Base-by-base conservation (phyloP, 2,888 invertebrate genomes). In the Cheilosia impressa region DNA sequence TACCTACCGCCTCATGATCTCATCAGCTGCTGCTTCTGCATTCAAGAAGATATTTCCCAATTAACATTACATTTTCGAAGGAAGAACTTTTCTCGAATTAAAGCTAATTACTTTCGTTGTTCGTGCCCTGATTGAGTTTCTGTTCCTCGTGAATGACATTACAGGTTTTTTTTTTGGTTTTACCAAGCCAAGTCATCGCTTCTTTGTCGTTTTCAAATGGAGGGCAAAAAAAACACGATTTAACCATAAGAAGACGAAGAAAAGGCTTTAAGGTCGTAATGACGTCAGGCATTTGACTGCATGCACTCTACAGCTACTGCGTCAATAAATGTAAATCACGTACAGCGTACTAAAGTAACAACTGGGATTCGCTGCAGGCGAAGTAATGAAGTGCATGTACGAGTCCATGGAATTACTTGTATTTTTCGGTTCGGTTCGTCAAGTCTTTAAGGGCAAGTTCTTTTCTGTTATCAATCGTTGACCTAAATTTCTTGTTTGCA, bases 51-150 rank as follows among this genome's bases (percentile, higher is more conserved):
- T 69, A 38, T 69, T 52, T 69, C 19, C 68, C 68, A 77, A 77
- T 77, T 77, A 69, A 77, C 69, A 69, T 69, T 27, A 68, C 72
- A 79, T 79, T 65, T 78, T 50, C n/a, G 78, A 52, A 52, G 57
- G 53, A 65, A 24, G 7, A 47, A 57, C 34, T 52, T 71, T 76
- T 53, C 41, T 19, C 41, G 41, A 66, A 66, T 80, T 80, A 60
- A 73, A 72, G 66, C 68, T 62, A 80, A 80, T 80, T 80, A 73
- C 73, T 73, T 80, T 73, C 43, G 66, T 66, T 58, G 45, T 34
- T 60, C 15, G 52, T 66, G 53, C 66, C 73, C 60, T 79, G 80
- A 80, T 80, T 80, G 73, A 68, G 72, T 73, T 68, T 80, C 73
- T 73, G 73, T 66, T 60, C 58, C 38, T 63, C 24, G 19, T 17